Evolutionary conservation across 2,888 invertebrate species (phyloP).

Genomic region (Lottia scabra): DNA sequence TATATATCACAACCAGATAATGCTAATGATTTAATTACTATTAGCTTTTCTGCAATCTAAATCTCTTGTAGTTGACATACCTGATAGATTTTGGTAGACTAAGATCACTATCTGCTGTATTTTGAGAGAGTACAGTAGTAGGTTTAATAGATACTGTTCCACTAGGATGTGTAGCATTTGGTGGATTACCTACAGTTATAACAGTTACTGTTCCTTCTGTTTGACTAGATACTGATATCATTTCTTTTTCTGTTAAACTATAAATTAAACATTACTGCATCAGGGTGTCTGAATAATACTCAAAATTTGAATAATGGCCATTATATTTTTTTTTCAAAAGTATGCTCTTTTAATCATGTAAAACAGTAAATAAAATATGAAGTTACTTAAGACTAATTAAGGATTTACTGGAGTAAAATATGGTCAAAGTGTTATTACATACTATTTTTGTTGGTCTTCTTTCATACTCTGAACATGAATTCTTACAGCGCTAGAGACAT

Average conservation of each 20-base stretch:
- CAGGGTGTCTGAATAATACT: not conserved
- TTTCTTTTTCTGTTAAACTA: constrained; percentile 45
- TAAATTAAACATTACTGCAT: not conserved
- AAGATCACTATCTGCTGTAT: constrained; percentile 47
- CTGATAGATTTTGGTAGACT: constrained; percentile 52
- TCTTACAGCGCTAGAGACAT: constrained; percentile 65
- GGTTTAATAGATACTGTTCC: constrained; percentile 52
- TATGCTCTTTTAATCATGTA: too few relatives aligned
- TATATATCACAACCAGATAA: too few relatives aligned
- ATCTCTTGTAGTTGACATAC: constrained; percentile 24
- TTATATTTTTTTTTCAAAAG: too few relatives aligned
- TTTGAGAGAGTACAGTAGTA: constrained; percentile 39
- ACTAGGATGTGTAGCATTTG: constrained; percentile 50
- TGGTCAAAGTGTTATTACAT: constrained; percentile 27
- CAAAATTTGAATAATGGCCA: too few relatives aligned
- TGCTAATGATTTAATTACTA: too few relatives aligned
- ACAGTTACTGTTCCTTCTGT: constrained; percentile 66
- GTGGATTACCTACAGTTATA: constrained; percentile 64
- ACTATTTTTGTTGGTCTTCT: constrained; percentile 61
- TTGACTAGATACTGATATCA: constrained; percentile 61
- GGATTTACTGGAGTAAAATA: not conserved
- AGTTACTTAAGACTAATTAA: too few relatives aligned
- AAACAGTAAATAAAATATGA: not conserved
- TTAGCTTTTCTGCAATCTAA: too few relatives aligned
- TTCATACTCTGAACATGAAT: constrained; percentile 69